Base-by-base conservation (phyloP, 37 sponge, comb jelly and placozoan species). In the Beroe ovata region DNA sequence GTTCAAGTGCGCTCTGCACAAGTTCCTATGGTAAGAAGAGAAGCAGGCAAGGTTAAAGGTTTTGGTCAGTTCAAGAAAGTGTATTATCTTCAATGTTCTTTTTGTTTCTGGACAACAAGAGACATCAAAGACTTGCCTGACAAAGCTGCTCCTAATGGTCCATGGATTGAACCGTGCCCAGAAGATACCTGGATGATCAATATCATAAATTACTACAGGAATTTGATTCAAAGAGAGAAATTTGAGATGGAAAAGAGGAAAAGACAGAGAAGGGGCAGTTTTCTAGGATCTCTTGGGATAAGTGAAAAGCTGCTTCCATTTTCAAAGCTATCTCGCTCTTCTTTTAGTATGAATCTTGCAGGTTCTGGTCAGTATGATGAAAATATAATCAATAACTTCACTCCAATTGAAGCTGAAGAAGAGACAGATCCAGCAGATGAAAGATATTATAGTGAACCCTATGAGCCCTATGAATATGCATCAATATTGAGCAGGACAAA, bases 381-480 rank as follows among this genome's bases (percentile, higher is more conserved):
- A 42, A 77, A 77, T 40, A 41, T 77, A 23, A 11, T 77, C n/a
- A 77, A 77, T 16, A 77, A 42, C 41, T 77, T 77, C 54, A 42
- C 54, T n/a, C 42, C 42, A 4, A 23, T 77, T 42, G 84, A 77
- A 42, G 22, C 84, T 32, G 28, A 42, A 6, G 84, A 77, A 23
- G 84, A 77, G 25, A 77, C 84, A 42, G 84, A 77, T 6, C 84
- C 84, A 4, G 84, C 84, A 21, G 84, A 77, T 77, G 84, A 77
- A 42, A 77, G 25, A 4, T 77, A 42, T n/a, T 77, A 77, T 54
- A 39, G 54, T 19, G 54, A 11, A 11, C 84, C 84, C 6, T 42
- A 54, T 38, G 84, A 77, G 54, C 54, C 84, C 4, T 77, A 77
- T 36, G 39, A 77, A 8, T 77, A 77, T 77, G 84, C 84, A 4